Percentiles rank a stretch among this genome's conserved stretches.
phyloP scores from a whole-genome alignment of 2,888 invertebrate genomes.

The Synergus umbraculus region DNA sequence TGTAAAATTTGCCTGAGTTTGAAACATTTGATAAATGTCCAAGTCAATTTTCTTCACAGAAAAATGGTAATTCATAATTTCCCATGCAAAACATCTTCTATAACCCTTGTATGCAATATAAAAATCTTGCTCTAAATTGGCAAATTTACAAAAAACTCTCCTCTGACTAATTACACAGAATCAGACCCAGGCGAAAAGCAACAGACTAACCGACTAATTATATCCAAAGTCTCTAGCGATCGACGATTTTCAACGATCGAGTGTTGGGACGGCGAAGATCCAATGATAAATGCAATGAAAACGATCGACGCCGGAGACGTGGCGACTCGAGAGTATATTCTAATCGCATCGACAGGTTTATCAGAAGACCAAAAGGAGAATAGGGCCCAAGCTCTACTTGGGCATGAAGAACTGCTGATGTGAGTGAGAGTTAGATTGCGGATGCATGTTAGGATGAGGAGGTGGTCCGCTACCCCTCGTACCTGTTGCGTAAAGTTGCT shows the following conservation, averaged over 20 bases:
- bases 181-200: slow-evolving; percentile 14
- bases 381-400: slow-evolving; percentile 67
- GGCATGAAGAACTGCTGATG: slow-evolving; percentile 78
- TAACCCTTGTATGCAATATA: slow-evolving; percentile 14
- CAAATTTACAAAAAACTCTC: slow-evolving; percentile 14
- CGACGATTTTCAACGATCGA: slow-evolving; percentile 16
- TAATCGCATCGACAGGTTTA: slow-evolving; percentile 19
- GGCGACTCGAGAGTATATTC: slow-evolving; percentile 21
- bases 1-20: not conserved
- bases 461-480: slow-evolving; percentile 81
- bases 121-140: slow-evolving; percentile 22
- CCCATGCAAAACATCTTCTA: not conserved
- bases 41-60: slow-evolving; percentile 27
- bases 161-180: not conserved
- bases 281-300: slow-evolving; percentile 27
- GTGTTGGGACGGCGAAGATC: slow-evolving; percentile 32
- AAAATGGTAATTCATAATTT: slow-evolving; percentile 5
- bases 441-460: slow-evolving; percentile 74
- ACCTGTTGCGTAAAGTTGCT: slow-evolving; percentile 94
- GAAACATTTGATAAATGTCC: not conserved
- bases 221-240: slow-evolving; percentile 15
- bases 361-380: slow-evolving; percentile 27
- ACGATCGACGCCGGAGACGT: slow-evolving; percentile 8
- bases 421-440: slow-evolving; percentile 73
- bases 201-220: not conserved